Base-by-base conservation (phyloP, 2,113 vertebrate genomes). In the Hippocampus guttulatus region DNA sequence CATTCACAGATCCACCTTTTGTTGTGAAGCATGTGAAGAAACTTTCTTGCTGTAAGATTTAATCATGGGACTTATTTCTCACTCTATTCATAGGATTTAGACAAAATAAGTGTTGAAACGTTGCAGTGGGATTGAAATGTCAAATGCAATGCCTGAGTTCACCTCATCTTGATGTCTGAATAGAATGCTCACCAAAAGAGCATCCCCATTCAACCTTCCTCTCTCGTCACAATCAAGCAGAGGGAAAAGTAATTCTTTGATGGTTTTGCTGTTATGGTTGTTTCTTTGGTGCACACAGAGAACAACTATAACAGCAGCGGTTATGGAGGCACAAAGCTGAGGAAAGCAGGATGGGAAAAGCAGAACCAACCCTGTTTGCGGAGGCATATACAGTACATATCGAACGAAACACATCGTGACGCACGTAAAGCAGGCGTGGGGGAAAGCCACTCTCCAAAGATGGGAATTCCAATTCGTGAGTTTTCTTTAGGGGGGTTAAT, bases 161-260 rank as follows among this genome's bases (percentile, higher is more conserved):
- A 61, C 0, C 55, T 68, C 71, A 78, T 81, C 43, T 57, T 75
- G 69, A 82, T 76, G 9, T 40, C 64, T 69, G 55, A 51, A 77
- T 81, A 15, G 79, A 75, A 81, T 76, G 47, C 68, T 75, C 41
- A 62, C 18, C 23, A 68, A 51, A 64, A 25, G 30, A 62, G 2
- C 20, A 21, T 51, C 57, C 27, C 68, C 27, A 67, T 74, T 47
- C 64, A 76, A 72, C 65, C 75, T 72, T n/a, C 40, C 25, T 58
- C 27, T 76, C 65, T 77, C 8, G 73, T 68, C 55, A 33, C 3
- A 38, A 25, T 30, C 5, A 38, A 41, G 20, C 15, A 1, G 54
- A 65, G 16, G 54, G 57, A 51, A 74, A 73, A 58, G 18, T 21
- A 20, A 75, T 67, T 49, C 45, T 75, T 41, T 70, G 21, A 30